A percentile compares a stretch with the other conserved stretches of the same genome.
phyloP scores from a whole-genome alignment of 2,113 vertebrate species.

The Peromyscus polionotus region DNA sequence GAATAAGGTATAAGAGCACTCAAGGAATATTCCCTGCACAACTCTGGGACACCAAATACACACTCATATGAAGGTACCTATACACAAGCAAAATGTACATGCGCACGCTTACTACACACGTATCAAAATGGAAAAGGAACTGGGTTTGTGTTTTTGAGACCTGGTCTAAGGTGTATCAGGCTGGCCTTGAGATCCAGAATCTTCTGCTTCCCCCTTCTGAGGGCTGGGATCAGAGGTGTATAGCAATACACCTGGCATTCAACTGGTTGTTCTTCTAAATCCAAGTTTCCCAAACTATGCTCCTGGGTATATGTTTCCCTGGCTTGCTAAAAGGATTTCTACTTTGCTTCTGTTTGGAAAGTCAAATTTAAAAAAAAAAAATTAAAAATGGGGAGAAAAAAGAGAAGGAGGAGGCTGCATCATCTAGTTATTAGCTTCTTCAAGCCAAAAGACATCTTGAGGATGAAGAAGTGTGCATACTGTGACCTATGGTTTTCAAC shows the following conservation, averaged over 20 bases:
- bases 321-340: background rate
- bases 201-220: background rate
- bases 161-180: background rate
- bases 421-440: background rate
- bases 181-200: background rate
- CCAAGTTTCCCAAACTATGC: constrained; percentile 22
- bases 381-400: background rate
- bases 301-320: background rate
- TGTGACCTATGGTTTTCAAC: background rate
- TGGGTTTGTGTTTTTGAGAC: background rate
- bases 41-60: background rate
- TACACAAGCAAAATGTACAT: background rate
- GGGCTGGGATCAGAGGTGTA: background rate
- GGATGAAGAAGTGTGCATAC: background rate
- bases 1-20: background rate
- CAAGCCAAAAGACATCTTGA: background rate
- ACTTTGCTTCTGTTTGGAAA: constrained; percentile 52
- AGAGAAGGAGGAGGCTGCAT: background rate
- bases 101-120: background rate
- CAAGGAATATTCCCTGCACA: background rate
- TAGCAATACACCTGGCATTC: background rate
- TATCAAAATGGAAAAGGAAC: background rate
- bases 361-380: background rate
- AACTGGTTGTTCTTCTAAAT: constrained; percentile 27
- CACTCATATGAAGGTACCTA: background rate